Evolutionary conservation across 2,113 vertebrate species (phyloP).

Genomic region (Zingel zingel): DNA sequence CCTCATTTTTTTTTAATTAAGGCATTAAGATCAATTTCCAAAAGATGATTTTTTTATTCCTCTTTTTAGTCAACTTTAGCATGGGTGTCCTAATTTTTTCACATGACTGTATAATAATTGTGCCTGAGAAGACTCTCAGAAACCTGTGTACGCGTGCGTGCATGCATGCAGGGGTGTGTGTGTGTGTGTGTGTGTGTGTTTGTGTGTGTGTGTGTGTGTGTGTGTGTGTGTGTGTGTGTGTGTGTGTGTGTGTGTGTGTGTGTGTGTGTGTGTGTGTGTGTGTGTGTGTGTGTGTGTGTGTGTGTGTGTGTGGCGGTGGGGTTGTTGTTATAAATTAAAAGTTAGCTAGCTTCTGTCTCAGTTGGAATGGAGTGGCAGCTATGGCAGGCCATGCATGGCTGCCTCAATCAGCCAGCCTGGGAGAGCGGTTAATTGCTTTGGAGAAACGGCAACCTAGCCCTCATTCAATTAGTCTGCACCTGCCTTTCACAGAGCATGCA

Average conservation of each 20-base stretch:
- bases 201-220: neutral
- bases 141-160: neutral
- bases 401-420: conserved; percentile 74
- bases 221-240: neutral
- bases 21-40: too few relatives aligned
- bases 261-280: neutral
- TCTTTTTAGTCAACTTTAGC: too few relatives aligned
- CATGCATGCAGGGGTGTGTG: neutral
- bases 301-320: neutral
- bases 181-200: neutral
- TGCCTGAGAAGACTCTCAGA: conserved; percentile 41
- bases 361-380: conserved; percentile 51
- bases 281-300: neutral
- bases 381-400: conserved; percentile 64
- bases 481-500: conserved; percentile 59
- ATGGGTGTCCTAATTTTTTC: too few relatives aligned
- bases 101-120: conserved; percentile 81
- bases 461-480: conserved; percentile 78
- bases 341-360: conserved; percentile 30
- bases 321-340: conserved; percentile 41
- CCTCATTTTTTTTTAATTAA: too few relatives aligned
- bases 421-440: conserved; percentile 82
- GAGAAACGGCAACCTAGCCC: conserved; percentile 65
- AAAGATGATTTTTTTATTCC: too few relatives aligned
- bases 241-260: neutral